A percentile compares a stretch with the other conserved stretches of the same genome.
Conservation (phyloP, 2,797 vertebrate genomes). For the Mycteria americana region DNA sequence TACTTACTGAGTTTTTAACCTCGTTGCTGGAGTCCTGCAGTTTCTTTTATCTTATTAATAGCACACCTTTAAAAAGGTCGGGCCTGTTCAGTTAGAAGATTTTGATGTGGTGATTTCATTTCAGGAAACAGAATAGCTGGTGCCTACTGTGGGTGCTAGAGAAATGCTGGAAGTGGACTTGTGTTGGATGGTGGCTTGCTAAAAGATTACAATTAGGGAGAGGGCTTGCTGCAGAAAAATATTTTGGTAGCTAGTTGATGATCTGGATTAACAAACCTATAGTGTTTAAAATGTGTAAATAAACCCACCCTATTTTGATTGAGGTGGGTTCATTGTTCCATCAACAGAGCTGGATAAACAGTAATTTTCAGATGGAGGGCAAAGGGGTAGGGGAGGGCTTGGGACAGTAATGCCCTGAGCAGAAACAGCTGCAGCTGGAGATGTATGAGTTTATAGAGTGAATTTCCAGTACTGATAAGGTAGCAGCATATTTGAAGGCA, state of each 20-base stretch:
- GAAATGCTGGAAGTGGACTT: background rate
- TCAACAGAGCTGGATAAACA: background rate
- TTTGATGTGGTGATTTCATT: background rate
- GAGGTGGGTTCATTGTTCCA: background rate
- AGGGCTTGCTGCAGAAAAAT: background rate
- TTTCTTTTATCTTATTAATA: constrained; percentile 32
- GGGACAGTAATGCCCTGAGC: background rate
- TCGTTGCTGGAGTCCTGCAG: background rate
- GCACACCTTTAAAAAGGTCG: background rate
- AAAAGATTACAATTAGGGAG: background rate
- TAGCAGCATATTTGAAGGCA: background rate
- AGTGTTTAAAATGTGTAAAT: background rate
- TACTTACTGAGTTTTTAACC: background rate
- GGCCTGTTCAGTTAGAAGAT: background rate
- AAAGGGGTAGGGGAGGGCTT: background rate
- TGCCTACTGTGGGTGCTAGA: background rate
- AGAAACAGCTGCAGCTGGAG: background rate
- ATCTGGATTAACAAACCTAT: background rate
- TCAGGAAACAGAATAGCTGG: background rate
- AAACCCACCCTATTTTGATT: background rate
- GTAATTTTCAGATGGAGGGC: background rate
- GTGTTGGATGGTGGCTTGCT: background rate
- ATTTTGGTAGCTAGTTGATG: background rate
- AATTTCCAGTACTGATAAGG: background rate
- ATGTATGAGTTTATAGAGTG: background rate